Base-by-base conservation (phyloP, 2,888 invertebrate genomes). In the Drosophila barbarae region DNA sequence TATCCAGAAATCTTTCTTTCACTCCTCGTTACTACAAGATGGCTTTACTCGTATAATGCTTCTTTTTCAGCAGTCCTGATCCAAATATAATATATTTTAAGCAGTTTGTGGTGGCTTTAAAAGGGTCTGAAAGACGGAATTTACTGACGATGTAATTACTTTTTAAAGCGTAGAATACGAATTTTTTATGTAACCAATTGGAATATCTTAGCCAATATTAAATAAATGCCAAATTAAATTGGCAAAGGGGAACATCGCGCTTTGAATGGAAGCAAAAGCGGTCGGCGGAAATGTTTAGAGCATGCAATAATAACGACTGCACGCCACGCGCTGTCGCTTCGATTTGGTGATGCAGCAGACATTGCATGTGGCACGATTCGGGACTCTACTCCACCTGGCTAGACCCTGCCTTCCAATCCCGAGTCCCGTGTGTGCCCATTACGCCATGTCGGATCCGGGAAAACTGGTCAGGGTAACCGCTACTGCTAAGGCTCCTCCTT, bases 311-410 rank as follows among this genome's bases (percentile, higher is more conserved):
- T 36, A 51, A 61, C 47, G 55, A 54, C 50, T 46, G 77, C 77
- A 82, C 72, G 84, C 76, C 73, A 80, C 56, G 56, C 58, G 63
- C 51, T 56, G 67, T 57, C 54, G 57, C 36, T 64, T 73, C 61
- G 59, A 69, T 73, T 72, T 68, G 76, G 18, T 44, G 50, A 66
- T 50, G 36, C 42, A 50, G 38, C 60, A 15, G 46, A 66, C 51
- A 68, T 78, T 73, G 81, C 81, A 84, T 84, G 82, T 75, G 71
- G 64, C 83, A 84, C 77, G 82, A 61, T 67, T 72, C 44, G 68
- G 52, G 61, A 52, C n/a, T 49, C 42, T 32, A 38, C 42, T 32
- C 36, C 53, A 39, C 72, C 69, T 68, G 13, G 23, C 12, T 3
- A 26, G 18, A 28, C 44, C 28, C 28, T 44, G 44, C 75, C 69